Evolutionary conservation across 2,797 vertebrate genomes (phyloP).

Genomic region (Chaetophractus vellerosus): DNA sequence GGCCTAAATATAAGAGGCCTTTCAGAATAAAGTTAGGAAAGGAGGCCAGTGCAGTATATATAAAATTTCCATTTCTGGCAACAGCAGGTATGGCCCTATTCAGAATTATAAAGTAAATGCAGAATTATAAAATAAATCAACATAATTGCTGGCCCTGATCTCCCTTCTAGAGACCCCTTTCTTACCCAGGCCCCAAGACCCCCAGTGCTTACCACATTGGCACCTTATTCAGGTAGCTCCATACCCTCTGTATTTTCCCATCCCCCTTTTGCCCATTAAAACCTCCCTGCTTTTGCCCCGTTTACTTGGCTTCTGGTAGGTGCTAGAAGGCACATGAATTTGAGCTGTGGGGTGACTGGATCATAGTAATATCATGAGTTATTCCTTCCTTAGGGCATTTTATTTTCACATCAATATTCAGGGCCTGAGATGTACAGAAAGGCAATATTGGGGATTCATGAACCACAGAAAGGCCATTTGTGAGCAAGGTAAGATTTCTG

Average conservation of each 20-base stretch:
- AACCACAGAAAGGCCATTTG: neutral
- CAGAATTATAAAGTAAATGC: neutral
- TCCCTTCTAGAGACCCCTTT: neutral
- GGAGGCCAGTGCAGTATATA: slow-evolving; percentile 59
- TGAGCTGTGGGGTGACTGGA: neutral
- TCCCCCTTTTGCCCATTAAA: neutral
- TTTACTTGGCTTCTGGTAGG: neutral
- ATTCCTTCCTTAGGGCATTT: neutral
- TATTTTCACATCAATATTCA: neutral
- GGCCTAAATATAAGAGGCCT: slow-evolving; percentile 59
- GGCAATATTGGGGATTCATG: neutral
- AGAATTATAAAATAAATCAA: slow-evolving; percentile 17
- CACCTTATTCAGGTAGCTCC: neutral
- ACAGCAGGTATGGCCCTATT: neutral
- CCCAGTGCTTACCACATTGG: neutral
- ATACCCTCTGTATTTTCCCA: neutral
- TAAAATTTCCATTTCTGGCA: slow-evolving; percentile 62
- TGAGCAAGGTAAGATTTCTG: neutral
- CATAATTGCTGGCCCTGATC: neutral
- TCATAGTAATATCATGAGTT: neutral
- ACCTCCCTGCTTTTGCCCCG: neutral
- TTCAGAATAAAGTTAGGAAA: slow-evolving; percentile 69
- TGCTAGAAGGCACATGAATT: neutral
- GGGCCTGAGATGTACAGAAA: neutral
- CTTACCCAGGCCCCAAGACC: neutral